Evolutionary conservation across 2,888 invertebrate genomes (phyloP).

Genomic region (Escarpia spicata): DNA sequence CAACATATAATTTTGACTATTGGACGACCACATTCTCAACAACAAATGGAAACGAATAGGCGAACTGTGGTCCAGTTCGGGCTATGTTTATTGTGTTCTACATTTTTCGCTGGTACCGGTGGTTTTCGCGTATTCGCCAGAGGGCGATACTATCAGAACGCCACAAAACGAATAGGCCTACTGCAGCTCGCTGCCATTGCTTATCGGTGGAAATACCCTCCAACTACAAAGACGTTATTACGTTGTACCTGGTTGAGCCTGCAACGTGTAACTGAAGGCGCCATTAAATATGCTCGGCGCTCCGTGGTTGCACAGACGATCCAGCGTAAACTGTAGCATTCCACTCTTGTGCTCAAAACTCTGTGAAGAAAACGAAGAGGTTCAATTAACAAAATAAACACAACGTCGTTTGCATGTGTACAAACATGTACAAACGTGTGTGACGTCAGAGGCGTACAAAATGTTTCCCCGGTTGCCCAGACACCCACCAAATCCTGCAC

Average conservation of each 20-base stretch:
- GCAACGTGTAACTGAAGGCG: background rate
- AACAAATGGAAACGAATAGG: background rate
- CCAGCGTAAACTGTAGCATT: background rate
- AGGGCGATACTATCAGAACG: background rate
- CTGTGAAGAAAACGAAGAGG: background rate
- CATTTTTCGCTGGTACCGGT: background rate
- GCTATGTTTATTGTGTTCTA: background rate
- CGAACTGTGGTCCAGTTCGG: background rate
- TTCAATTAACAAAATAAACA: background rate
- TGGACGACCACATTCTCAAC: too few species aligned
- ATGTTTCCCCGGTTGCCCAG: too few species aligned
- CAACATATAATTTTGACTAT: background rate
- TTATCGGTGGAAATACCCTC: too few species aligned
- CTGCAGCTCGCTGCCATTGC: too few species aligned
- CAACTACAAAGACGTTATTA: too few species aligned
- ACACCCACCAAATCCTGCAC: too few species aligned
- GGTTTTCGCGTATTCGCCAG: background rate
- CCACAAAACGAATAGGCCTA: background rate
- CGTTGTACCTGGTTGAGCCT: background rate
- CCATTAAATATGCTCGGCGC: background rate
- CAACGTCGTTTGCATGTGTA: too few species aligned
- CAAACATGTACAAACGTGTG: too few species aligned
- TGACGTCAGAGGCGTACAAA: background rate
- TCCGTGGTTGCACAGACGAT: slow-evolving; percentile 7
- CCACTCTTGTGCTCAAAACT: background rate